These are phyloP conservation scores for Ciona savignyi DNA, from an alignment of 23 tunicate species.

Conservation along the genomic window DNA sequence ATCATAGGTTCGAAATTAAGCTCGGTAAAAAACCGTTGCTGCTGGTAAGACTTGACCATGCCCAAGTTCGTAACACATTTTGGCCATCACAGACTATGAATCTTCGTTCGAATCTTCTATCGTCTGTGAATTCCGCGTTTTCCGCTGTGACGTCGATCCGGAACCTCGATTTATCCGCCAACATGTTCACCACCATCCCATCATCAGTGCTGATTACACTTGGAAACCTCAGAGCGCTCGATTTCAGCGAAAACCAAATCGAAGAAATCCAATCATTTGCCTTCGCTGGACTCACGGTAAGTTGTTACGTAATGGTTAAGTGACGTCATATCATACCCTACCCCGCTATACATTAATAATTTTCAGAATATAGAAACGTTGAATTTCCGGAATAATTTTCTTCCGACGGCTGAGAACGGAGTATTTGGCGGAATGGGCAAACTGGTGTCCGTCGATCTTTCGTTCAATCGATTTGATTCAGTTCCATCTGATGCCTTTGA, in stretches of 20 bases:
- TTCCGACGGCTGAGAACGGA: slow-evolving; percentile 25
- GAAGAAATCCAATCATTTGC: slow-evolving; percentile 20
- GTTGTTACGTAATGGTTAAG: not conserved
- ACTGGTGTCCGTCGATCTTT: slow-evolving; percentile 59
- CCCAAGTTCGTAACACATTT: too few relatives aligned
- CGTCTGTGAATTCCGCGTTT: slow-evolving; percentile 46
- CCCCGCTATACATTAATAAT: not conserved
- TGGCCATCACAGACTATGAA: slow-evolving; percentile 21
- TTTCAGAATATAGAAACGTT: slow-evolving; percentile 23
- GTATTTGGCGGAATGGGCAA: slow-evolving; percentile 26
- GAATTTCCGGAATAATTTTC: slow-evolving; percentile 39
- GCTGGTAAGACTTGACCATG: too few relatives aligned
- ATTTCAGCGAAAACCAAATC: slow-evolving; percentile 66
- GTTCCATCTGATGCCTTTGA: slow-evolving; percentile 48
- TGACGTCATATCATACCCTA: slow-evolving; percentile 1
- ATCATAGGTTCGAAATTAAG: too few relatives aligned
- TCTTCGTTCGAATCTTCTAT: slow-evolving; percentile 33
- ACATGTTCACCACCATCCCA: slow-evolving; percentile 33
- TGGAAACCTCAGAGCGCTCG: slow-evolving; percentile 32
- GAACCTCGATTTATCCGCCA: slow-evolving; percentile 48
- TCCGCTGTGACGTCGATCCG: slow-evolving; percentile 18
- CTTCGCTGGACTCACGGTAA: slow-evolving; percentile 23
- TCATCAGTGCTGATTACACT: slow-evolving; percentile 6
- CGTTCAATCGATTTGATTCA: slow-evolving; percentile 39
- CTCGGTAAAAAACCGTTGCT: too few relatives aligned